Conservation (phyloP, 2,797 vertebrate species). For the Scomberomorus guttatus region DNA sequence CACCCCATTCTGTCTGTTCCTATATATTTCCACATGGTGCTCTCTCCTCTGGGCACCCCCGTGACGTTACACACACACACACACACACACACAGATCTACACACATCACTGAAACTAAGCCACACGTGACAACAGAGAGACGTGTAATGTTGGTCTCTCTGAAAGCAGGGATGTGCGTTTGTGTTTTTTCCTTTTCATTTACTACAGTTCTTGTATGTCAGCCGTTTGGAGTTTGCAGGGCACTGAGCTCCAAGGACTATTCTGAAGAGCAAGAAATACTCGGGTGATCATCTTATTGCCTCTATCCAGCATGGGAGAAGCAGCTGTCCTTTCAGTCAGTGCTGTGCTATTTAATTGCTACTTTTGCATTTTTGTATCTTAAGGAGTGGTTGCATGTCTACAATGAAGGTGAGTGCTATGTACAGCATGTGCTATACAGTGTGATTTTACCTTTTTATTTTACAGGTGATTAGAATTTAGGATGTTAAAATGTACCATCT, state of each 20-base stretch:
- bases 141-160: constrained; percentile 10
- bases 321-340: neutral
- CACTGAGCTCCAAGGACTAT: neutral
- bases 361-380: neutral
- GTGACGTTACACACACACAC: constrained; percentile 13
- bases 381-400: constrained; percentile 2
- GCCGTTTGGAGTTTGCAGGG: neutral
- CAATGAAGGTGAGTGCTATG: constrained; percentile 34
- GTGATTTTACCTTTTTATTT: neutral
- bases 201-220: neutral
- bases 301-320: constrained; percentile 6
- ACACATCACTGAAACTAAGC: constrained; percentile 61
- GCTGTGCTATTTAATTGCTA: neutral
- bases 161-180: constrained; percentile 17
- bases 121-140: constrained; percentile 55
- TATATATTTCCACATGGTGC: constrained; percentile 65
- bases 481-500: neutral
- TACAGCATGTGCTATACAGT: neutral
- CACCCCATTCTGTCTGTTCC: constrained; percentile 75
- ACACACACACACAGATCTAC: constrained; percentile 4
- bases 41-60: constrained; percentile 60
- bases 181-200: constrained; percentile 1
- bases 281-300: neutral
- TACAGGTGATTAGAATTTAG: neutral
- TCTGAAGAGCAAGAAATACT: constrained; percentile 16